Base-by-base conservation (phyloP, 2,888 invertebrate species). In the Dicroscelio sp. region DNA sequence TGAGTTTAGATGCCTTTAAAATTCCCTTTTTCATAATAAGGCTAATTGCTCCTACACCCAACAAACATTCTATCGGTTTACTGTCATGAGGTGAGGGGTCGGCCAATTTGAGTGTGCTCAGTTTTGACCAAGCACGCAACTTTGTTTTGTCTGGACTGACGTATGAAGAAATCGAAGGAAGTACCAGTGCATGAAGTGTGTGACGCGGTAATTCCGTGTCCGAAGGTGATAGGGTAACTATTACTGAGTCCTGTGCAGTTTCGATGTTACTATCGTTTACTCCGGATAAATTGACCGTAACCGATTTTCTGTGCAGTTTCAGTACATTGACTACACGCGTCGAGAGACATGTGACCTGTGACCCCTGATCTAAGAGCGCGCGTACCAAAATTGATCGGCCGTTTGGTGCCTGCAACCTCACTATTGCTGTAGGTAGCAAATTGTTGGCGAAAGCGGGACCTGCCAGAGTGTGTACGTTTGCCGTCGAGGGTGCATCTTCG, bases 381-480 rank as follows among this genome's bases (percentile, higher is more conserved):
- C 73, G 73, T 12, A 48, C 73, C 52, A 73, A 25, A 12, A 73
- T 48, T n/a, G 48, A 52, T 31, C 73, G 27, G 8, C 73, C 73
- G 8, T 48, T 73, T 2, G 27, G 20, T n/a, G 52, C 14, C 3
- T 17, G 1, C 2, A 73, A 31, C 23, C 31, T 17, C 1, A 73
- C 52, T 12, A 73, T 6, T 8, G 73, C 73, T 30, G 73, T 73
- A 8, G 73, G 52, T n/a, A 73, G 23, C 2, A 52, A 14, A 31
- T 73, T 73, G 33, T 17, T 30, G 5, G n/a, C 17, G 4, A 63
- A 20, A 2, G 6, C 2, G 5, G 63, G 8, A 31, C 58, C 58
- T 31, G 63, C 2, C 12, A 30, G 20, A 2, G 63, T 6, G 14
- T 35, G n/a, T 10, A 63, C 63, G 33, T 17, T 69, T 5, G 2